Percentiles rank a stretch among this genome's conserved stretches.
Conservation (phyloP, 2,113 vertebrate genomes). For the Hippoglossus stenolepis region DNA sequence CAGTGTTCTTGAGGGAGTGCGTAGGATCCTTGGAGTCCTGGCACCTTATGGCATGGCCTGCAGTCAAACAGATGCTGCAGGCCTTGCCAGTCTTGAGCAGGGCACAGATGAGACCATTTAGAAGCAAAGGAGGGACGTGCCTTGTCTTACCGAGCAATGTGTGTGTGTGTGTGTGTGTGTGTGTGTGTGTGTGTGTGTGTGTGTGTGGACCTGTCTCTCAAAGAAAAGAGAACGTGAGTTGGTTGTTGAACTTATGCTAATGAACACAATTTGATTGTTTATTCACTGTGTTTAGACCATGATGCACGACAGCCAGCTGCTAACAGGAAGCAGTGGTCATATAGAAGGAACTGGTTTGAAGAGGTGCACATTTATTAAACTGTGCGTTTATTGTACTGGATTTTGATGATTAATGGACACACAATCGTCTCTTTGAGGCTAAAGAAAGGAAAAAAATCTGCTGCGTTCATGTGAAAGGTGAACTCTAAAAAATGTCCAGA, state of each 20-base stretch:
- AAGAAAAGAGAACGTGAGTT: slow-evolving; percentile 51
- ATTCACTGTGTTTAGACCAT: slow-evolving; percentile 10
- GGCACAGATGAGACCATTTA: slow-evolving; percentile 76
- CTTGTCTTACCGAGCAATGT: slow-evolving; percentile 68
- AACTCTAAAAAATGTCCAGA: no score
- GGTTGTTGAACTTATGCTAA: slow-evolving; percentile 69
- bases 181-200: slow-evolving; percentile 24
- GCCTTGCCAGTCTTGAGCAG: slow-evolving; percentile 77
- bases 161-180: slow-evolving; percentile 54
- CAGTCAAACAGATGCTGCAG: slow-evolving; percentile 84
- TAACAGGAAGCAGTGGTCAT: slow-evolving; percentile 3
- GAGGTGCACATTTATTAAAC: neutral
- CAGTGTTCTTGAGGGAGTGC: slow-evolving; percentile 77
- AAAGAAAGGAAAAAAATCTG: no score
- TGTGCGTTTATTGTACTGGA: no score
- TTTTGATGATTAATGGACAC: no score
- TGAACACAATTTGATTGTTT: slow-evolving; percentile 16
- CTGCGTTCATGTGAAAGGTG: no score
- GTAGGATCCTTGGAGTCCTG: slow-evolving; percentile 77
- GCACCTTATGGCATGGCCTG: slow-evolving; percentile 84
- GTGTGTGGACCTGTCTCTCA: slow-evolving; percentile 46
- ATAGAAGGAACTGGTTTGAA: neutral
- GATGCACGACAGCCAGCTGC: slow-evolving; percentile 7
- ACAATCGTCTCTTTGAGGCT: no score
- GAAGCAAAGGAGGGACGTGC: slow-evolving; percentile 74